Conservation (phyloP, 2,797 vertebrate genomes). For the Acestrorhynchus altus region DNA sequence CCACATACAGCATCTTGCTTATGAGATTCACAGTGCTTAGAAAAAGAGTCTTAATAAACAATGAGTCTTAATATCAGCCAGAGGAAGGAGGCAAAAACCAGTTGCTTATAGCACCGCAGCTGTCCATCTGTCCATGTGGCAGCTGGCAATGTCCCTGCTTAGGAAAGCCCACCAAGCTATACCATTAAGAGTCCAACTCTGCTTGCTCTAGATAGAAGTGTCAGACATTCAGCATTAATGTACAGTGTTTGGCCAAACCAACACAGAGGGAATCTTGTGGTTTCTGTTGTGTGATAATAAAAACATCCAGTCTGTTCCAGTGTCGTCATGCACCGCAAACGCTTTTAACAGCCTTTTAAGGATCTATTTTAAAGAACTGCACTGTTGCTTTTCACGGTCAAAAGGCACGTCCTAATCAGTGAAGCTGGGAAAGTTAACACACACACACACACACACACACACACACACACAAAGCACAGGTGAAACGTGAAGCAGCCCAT, state of each 20-base stretch:
- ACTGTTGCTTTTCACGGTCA: background rate
- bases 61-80: too few relatives aligned
- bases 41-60: too few relatives aligned
- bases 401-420: conserved; percentile 15
- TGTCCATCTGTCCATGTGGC: too few relatives aligned
- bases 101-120: too few relatives aligned
- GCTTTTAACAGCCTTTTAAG: background rate
- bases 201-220: too few relatives aligned
- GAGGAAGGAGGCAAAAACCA: too few relatives aligned
- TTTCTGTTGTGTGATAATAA: background rate
- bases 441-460: conserved; percentile 5
- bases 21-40: too few relatives aligned
- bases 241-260: background rate
- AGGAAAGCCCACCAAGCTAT: too few relatives aligned
- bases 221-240: too few relatives aligned
- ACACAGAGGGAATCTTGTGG: background rate
- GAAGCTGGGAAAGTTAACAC: background rate
- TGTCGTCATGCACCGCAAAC: background rate
- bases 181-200: too few relatives aligned
- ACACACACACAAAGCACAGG: background rate
- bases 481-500: background rate
- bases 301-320: background rate
- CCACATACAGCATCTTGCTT: too few relatives aligned
- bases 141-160: too few relatives aligned
- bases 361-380: background rate